Evolutionary conservation across 2,888 invertebrate species (phyloP).

Genomic region (Nemurella pictetii): DNA sequence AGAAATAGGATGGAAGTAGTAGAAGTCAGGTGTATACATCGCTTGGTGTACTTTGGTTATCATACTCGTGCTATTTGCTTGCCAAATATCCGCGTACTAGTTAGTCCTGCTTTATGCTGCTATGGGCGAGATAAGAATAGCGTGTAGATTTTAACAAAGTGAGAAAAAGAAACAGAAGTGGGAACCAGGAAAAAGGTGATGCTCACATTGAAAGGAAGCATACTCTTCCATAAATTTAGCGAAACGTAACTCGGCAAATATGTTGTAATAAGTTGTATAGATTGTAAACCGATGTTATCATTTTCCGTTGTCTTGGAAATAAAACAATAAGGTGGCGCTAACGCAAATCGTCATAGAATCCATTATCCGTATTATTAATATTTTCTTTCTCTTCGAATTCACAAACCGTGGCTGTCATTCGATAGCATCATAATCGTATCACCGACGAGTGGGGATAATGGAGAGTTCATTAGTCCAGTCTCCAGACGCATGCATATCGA

Average conservation of each 20-base stretch:
- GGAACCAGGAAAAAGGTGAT: neutral
- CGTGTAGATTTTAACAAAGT: neutral
- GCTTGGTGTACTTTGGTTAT: neutral
- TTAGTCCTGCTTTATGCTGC: neutral
- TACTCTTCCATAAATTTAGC: neutral
- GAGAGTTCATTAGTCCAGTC: neutral
- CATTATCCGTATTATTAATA: neutral
- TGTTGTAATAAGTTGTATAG: neutral
- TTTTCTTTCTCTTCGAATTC: neutral
- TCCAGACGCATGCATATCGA: neutral
- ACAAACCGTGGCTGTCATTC: neutral
- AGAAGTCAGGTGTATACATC: too few species aligned
- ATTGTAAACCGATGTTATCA: neutral
- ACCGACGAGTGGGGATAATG: neutral
- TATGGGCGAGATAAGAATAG: neutral
- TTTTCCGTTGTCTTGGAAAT: neutral
- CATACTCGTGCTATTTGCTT: neutral
- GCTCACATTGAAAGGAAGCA: neutral
- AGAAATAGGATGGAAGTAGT: too few species aligned
- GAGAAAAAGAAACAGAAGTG: neutral
- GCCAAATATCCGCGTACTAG: neutral
- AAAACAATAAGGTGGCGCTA: neutral
- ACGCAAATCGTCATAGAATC: neutral
- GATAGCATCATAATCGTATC: neutral
- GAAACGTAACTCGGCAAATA: neutral